These are phyloP conservation scores for Probaryconus sp. DNA, from an alignment of 1,140 invertebrate genomes.

Conservation along the genomic window DNA sequence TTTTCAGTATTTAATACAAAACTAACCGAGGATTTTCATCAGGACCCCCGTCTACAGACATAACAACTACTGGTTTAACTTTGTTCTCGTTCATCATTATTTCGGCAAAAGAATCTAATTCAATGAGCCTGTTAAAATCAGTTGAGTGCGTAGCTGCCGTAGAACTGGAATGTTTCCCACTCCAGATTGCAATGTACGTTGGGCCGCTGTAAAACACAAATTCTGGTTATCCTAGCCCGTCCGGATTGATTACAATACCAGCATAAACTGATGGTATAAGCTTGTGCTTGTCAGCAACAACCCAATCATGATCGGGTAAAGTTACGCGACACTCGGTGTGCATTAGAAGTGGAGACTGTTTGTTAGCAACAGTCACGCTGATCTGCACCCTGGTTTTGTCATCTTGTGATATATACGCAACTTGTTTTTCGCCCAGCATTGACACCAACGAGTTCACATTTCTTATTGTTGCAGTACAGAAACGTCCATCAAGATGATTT, in stretches of 20 bases:
- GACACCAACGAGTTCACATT: constrained; percentile 43
- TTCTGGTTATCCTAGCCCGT: constrained; percentile 59
- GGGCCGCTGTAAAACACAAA: constrained; percentile 68
- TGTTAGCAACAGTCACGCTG: constrained; percentile 44
- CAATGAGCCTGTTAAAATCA: constrained; percentile 67
- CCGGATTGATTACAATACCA: constrained; percentile 55
- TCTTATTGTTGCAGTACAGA: constrained; percentile 35
- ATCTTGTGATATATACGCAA: constrained; percentile 53
- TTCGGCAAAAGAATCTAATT: constrained; percentile 43
- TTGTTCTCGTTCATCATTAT: constrained; percentile 40
- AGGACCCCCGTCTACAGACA: constrained; percentile 23
- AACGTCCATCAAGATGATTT: constrained; percentile 46
- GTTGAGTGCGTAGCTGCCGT: constrained; percentile 67
- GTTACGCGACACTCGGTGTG: constrained; percentile 69
- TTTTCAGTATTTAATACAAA: too few species aligned
- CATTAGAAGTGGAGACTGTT: constrained; percentile 66
- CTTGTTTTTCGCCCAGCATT: constrained; percentile 48
- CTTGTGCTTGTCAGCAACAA: constrained; percentile 65
- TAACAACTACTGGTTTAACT: constrained; percentile 23
- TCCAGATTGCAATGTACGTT: constrained; percentile 73
- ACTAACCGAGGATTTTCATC: constrained; percentile 19
- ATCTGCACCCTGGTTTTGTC: constrained; percentile 56
- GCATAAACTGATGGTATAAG: constrained; percentile 67
- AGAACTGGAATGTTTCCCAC: constrained; percentile 67
- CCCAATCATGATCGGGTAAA: constrained; percentile 69